These are phyloP conservation scores for Ceratoteleas bidentatus DNA, from an alignment of 1,140 invertebrate genomes.

Conservation along the genomic window DNA sequence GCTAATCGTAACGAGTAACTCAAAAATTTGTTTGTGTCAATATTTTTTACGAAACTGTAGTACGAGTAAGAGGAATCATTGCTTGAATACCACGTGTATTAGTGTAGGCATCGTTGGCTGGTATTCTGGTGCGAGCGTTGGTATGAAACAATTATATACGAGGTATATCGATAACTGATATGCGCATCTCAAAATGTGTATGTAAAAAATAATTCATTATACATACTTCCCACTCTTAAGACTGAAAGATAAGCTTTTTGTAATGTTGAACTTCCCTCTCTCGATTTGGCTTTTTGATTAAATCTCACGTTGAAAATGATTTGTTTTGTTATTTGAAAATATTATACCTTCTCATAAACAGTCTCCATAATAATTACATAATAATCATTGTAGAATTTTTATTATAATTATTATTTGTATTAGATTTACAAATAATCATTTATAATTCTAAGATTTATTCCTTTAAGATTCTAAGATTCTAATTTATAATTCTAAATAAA, in stretches of 20 bases:
- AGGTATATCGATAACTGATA: slow-evolving; percentile 27
- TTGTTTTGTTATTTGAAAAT: slow-evolving; percentile 24
- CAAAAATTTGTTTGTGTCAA: slow-evolving; percentile 31
- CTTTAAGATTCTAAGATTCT: no score
- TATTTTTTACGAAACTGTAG: slow-evolving; percentile 52
- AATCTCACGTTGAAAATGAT: slow-evolving; percentile 39
- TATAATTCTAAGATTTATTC: no score
- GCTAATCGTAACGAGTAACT: slow-evolving; percentile 23
- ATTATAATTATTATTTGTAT: no score
- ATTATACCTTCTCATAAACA: not conserved
- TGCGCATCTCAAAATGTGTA: slow-evolving; percentile 39
- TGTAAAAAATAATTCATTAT: slow-evolving; percentile 52
- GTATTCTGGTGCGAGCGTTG: slow-evolving; percentile 24
- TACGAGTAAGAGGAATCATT: slow-evolving; percentile 34
- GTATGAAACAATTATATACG: slow-evolving; percentile 35
- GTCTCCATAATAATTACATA: no score
- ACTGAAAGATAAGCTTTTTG: slow-evolving; percentile 69
- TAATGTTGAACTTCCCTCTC: slow-evolving; percentile 45
- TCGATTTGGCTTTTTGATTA: slow-evolving; percentile 45
- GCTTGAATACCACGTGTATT: slow-evolving; percentile 43
- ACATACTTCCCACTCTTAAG: slow-evolving; percentile 71
- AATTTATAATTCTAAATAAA: no score
- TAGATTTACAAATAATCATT: no score
- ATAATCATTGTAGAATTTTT: no score
- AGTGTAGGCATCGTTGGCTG: slow-evolving; percentile 36